Evolutionary conservation across 2,888 invertebrate species (phyloP), one percentile per base, ranked within the genome.

Genomic region (Hyalella azteca): DNA sequence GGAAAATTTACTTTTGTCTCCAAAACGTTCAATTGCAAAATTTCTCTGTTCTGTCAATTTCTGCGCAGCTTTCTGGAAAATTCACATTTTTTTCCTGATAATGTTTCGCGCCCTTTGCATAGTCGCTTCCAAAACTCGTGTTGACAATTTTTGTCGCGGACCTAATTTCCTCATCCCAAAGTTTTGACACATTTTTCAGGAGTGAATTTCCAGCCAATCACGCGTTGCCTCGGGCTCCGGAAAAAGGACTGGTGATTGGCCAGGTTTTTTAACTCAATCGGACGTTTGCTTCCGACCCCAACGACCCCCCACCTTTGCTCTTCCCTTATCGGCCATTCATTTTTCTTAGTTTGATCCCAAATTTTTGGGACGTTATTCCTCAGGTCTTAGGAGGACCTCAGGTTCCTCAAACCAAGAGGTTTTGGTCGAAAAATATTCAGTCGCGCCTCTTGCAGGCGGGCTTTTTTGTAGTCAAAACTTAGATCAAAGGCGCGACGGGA

Each of bases 131-230:
- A 66, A 66, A 66, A 66, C 36, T 66, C 66, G 36, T 66, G 66
- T 66, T 66, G 66, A 66, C 66, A 66, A 36, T 66, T 66, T 66
- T 66, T 32, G 36, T 32, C 32, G 66, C 66, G 36, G 66, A 66
- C 66, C 66, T 66, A 66, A 66, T 66, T 66, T 66, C 66, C 66
- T 66, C 36, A 36, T 39, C 22, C 19, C 66, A 66, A 66, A 66
- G 66, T 66, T 66, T 66, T 66, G 66, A 36, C 66, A 66, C 66
- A 66, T 66, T 66, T 66, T 66, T 29, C 66, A 66, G 36, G 66
- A 66, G 66, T 66, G 66, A 66, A 66, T 66, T 66, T 66, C 66
- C 36, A 66, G 66, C 66, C 66, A 66, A 66, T 66, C 66, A 66
- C 66, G 66, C 66, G 66, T 66, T 66, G 36, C 66, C 66, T 66